Percentiles rank a stretch among this genome's conserved stretches.
Conservation (phyloP, 2,797 vertebrate genomes). For the Crocidura indochinensis region DNA sequence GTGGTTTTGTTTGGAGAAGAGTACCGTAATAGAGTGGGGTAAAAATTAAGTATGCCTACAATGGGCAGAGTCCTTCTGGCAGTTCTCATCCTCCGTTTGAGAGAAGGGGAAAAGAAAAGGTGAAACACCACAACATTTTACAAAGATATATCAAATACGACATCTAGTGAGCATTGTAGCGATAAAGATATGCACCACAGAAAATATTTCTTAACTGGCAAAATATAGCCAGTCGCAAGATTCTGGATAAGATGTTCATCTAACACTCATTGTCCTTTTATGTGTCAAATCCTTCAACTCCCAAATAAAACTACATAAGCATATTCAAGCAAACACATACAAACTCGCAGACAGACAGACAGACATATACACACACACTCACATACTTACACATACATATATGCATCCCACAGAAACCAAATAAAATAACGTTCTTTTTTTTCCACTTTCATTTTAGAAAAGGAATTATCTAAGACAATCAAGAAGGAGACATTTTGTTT, state of each 20-base stretch:
- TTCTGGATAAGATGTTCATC: neutral
- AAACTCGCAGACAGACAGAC: fast-evolving
- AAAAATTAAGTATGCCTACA: too few relatives aligned
- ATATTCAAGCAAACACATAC: too few relatives aligned
- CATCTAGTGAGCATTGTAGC: too few relatives aligned
- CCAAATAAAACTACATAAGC: neutral
- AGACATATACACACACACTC: too few relatives aligned
- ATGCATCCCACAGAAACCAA: neutral
- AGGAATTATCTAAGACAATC: neutral
- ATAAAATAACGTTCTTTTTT: neutral
- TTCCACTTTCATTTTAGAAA: neutral
- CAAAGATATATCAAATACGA: too few relatives aligned
- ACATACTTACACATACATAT: fast-evolving
- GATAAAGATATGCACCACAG: too few relatives aligned
- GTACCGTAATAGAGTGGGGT: too few relatives aligned
- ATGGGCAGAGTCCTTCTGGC: too few relatives aligned
- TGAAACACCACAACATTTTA: too few relatives aligned
- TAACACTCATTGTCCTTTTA: neutral
- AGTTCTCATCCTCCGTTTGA: too few relatives aligned
- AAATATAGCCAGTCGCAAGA: neutral
- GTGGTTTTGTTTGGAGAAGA: too few relatives aligned
- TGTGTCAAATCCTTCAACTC: neutral
- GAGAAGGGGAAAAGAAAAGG: too few relatives aligned
- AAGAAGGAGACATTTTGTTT: neutral
- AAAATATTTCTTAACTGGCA: neutral